Evolutionary conservation across 2,888 invertebrate species (phyloP).

Genomic region (Tetramorium bicarinatum): DNA sequence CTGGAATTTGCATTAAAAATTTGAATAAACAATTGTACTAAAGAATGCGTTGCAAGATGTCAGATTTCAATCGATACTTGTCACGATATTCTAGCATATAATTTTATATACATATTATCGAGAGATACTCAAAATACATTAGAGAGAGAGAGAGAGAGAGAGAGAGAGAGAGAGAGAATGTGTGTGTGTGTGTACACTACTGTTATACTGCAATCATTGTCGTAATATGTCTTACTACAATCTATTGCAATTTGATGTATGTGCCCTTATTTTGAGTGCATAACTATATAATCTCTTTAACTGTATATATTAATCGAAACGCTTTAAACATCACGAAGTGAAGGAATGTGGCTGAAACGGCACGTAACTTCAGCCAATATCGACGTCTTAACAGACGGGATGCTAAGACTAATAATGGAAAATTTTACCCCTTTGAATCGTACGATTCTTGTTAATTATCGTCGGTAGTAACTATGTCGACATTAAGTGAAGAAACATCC

Average conservation of each 20-base stretch:
- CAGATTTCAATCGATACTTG: neutral
- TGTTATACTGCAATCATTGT: neutral
- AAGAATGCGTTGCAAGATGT: neutral
- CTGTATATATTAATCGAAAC: neutral
- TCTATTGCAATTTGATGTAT: neutral
- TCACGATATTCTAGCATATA: neutral
- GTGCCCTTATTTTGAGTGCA: neutral
- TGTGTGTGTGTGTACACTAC: too few relatives aligned
- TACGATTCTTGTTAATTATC: slow-evolving; percentile 33
- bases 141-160: too few relatives aligned
- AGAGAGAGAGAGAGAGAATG: too few relatives aligned
- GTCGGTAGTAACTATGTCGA: neutral
- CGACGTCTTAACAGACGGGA: neutral
- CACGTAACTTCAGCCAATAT: neutral
- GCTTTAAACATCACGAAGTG: neutral
- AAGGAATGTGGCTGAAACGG: neutral
- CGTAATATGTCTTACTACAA: neutral
- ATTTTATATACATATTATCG: neutral
- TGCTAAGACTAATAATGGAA: slow-evolving; percentile 10
- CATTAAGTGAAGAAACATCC: slow-evolving; percentile 21
- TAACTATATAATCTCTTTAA: neutral
- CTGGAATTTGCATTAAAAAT: neutral
- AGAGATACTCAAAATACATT: neutral
- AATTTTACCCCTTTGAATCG: slow-evolving; percentile 45
- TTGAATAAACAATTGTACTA: neutral